Conservation (phyloP, 2,888 invertebrate species). For the Yponomeuta evonymella region DNA sequence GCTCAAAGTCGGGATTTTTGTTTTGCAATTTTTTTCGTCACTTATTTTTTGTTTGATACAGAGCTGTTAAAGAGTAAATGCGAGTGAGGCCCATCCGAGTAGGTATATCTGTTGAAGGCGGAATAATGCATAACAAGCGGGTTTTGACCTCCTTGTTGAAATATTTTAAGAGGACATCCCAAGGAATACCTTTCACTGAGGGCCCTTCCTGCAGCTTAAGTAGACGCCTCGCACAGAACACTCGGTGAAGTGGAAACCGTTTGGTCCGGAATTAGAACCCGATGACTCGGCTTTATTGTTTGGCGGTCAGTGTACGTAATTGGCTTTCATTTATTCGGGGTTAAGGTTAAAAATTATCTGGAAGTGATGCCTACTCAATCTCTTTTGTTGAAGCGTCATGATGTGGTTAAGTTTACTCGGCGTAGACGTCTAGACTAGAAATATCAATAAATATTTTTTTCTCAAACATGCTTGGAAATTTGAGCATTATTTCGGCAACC, state of each 20-base stretch:
- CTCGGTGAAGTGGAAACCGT: constrained; percentile 6
- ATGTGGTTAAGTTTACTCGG: neutral
- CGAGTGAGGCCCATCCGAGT: too few relatives aligned
- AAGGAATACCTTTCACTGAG: constrained; percentile 18
- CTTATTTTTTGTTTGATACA: too few relatives aligned
- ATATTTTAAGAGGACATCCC: constrained; percentile 22
- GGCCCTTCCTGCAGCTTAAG: neutral
- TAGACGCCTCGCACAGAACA: neutral
- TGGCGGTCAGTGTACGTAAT: neutral
- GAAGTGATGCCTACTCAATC: neutral
- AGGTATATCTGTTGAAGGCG: neutral
- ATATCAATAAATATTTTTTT: too few relatives aligned
- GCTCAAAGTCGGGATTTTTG: too few relatives aligned
- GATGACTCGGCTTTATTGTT: constrained; percentile 2
- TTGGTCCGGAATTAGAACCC: constrained; percentile 3
- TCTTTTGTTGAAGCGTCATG: neutral
- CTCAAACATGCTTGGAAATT: too few relatives aligned
- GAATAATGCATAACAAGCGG: neutral
- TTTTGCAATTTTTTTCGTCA: too few relatives aligned
- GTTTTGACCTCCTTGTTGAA: constrained; percentile 17
- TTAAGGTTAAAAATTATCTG: neutral
- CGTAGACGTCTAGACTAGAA: neutral
- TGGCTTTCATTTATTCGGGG: neutral
- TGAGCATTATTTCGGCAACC: too few relatives aligned
- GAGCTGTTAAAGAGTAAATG: too few relatives aligned